Evolutionary conservation across 2,797 vertebrate species (phyloP).

Genomic region (Argentina silus): DNA sequence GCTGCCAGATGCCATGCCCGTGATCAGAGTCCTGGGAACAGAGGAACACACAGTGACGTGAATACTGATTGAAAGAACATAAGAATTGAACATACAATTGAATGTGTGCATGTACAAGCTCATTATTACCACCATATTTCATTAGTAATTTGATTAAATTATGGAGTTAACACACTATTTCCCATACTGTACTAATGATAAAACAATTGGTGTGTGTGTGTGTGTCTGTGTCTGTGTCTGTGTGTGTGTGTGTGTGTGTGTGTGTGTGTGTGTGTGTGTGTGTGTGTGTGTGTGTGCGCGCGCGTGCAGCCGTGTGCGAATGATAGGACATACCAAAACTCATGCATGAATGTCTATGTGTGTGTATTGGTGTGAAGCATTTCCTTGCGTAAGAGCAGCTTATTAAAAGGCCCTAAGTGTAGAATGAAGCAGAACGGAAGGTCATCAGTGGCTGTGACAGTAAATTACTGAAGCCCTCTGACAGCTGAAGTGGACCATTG

Average conservation of each 20-base stretch:
- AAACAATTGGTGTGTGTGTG: not conserved
- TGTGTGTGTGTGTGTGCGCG: not conserved
- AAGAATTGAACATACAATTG: not conserved
- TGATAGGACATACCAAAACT: not conserved
- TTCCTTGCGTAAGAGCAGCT: slow-evolving; percentile 23
- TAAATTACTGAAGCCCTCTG: slow-evolving; percentile 47
- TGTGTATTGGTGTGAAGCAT: slow-evolving; percentile 10
- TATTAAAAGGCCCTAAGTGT: slow-evolving; percentile 38
- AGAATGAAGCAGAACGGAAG: slow-evolving; percentile 33
- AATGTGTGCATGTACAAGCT: not conserved
- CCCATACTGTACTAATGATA: not conserved
- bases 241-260: not conserved
- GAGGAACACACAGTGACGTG: not conserved
- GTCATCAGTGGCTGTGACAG: slow-evolving; percentile 40
- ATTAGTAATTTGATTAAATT: not conserved
- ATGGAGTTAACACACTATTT: not conserved
- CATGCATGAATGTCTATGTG: not conserved
- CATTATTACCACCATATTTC: not conserved
- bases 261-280: not conserved
- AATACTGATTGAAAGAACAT: not conserved
- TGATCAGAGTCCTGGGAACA: slow-evolving; percentile 91
- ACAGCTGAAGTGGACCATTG: slow-evolving; percentile 45
- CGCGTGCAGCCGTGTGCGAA: too few relatives aligned
- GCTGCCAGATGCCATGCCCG: slow-evolving; percentile 98
- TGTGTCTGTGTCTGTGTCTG: not conserved